phyloP scores from a whole-genome alignment of 2,888 invertebrate genomes.

The Andrena chrysosceles region DNA sequence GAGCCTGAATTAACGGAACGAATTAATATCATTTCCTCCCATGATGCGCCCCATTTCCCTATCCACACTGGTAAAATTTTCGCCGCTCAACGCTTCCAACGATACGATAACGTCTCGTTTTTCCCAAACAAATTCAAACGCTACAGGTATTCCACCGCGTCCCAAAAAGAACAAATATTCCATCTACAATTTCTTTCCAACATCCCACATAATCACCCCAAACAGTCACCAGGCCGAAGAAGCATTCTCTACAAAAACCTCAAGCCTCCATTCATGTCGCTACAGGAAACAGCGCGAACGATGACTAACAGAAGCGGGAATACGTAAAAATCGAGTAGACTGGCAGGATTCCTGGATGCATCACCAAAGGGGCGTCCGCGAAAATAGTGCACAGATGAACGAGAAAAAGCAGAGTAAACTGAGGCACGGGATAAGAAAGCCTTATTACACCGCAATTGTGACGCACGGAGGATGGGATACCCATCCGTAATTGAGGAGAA shows the following conservation, averaged over 20 bases:
- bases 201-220: neutral
- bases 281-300: no score
- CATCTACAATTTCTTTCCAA: no score
- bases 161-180: neutral
- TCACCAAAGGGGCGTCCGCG: neutral
- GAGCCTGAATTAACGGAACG: constrained; percentile 31
- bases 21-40: constrained; percentile 51
- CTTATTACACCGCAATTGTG: constrained; percentile 9
- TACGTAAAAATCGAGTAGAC: no score
- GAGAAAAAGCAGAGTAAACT: neutral
- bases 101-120: neutral
- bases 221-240: no score
- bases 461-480: neutral
- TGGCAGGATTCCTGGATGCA: neutral
- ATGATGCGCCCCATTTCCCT: constrained; percentile 8
- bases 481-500: constrained; percentile 1
- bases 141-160: neutral
- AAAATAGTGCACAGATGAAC: neutral
- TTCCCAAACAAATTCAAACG: neutral
- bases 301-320: no score
- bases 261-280: no score
- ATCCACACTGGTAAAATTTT: neutral
- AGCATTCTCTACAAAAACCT: no score
- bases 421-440: neutral
- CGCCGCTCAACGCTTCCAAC: neutral